phyloP scores from a whole-genome alignment of 2,797 vertebrate species.

The Thalassophryne amazonica region DNA sequence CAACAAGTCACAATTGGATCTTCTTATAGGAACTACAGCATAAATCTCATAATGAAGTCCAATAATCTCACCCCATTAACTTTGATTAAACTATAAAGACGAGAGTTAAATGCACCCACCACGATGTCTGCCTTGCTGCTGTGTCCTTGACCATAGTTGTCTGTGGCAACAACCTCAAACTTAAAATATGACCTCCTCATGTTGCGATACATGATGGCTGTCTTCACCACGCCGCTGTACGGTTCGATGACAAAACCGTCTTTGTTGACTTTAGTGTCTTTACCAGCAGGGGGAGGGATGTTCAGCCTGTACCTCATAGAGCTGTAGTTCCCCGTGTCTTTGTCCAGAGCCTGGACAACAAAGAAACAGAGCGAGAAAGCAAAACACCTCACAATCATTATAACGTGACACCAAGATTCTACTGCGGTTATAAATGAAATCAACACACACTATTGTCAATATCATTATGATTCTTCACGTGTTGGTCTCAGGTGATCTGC shows the following conservation, averaged over 20 bases:
- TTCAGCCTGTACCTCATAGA: conserved; percentile 89
- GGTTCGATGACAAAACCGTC: conserved; percentile 95
- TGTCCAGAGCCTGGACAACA: conserved; percentile 84
- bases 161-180: conserved; percentile 93
- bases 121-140: conserved; percentile 93
- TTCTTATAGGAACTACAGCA: background rate
- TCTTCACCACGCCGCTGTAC: conserved; percentile 92
- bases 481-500: too few relatives aligned
- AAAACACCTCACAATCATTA: too few relatives aligned
- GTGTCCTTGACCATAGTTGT: conserved; percentile 91
- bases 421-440: too few relatives aligned
- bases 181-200: conserved; percentile 97
- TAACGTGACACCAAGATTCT: too few relatives aligned
- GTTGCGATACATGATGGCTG: conserved; percentile 96
- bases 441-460: too few relatives aligned
- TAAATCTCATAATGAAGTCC: background rate
- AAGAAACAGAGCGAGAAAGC: background rate
- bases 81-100: background rate
- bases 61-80: background rate
- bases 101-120: conserved; percentile 71
- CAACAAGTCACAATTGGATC: background rate
- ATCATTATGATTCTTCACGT: too few relatives aligned
- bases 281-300: conserved; percentile 80
- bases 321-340: conserved; percentile 96
- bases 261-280: conserved; percentile 78